These are phyloP conservation scores for Drosophila nigricruria DNA, from an alignment of 2,888 invertebrate species.

Conservation along the genomic window DNA sequence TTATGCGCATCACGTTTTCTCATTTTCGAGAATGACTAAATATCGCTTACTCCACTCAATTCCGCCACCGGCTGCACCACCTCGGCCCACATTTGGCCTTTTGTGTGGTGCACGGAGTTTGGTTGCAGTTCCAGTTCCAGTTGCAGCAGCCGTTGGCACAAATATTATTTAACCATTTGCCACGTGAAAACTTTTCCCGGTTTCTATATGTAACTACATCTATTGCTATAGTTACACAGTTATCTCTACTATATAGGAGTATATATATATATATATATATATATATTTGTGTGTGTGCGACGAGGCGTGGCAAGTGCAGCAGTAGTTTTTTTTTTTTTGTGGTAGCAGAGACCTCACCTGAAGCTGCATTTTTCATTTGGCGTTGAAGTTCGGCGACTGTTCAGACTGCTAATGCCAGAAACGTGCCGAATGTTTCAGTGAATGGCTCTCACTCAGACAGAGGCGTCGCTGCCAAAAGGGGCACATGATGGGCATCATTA, in stretches of 20 bases:
- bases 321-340: slow-evolving; percentile 38
- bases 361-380: slow-evolving; percentile 63
- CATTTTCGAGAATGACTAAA: slow-evolving; percentile 84
- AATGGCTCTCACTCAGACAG: slow-evolving; percentile 31
- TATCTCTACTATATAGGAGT: slow-evolving; percentile 8
- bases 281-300: slow-evolving; percentile 2
- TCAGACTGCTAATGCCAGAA: slow-evolving; percentile 71
- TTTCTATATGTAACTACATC: slow-evolving; percentile 15
- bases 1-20: slow-evolving; percentile 84
- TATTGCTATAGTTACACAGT: slow-evolving; percentile 4
- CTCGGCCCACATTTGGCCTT: slow-evolving; percentile 25
- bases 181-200: slow-evolving; percentile 52
- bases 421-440: slow-evolving; percentile 61
- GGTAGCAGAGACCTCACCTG: slow-evolving; percentile 66
- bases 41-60: slow-evolving; percentile 81
- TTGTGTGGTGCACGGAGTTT: slow-evolving; percentile 24
- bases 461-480: slow-evolving; percentile 20
- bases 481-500: background rate
- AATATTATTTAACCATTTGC: slow-evolving; percentile 64
- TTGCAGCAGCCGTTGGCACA: slow-evolving; percentile 37
- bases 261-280: slow-evolving; percentile 2
- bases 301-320: slow-evolving; percentile 57
- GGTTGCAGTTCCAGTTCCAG: slow-evolving; percentile 59
- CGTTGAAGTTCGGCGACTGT: slow-evolving; percentile 56
- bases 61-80: slow-evolving; percentile 28